A percentile compares a stretch with the other conserved stretches of the same genome.
phyloP scores from a whole-genome alignment of 1,140 invertebrate genomes.

The Drosophila nigrodunni region DNA sequence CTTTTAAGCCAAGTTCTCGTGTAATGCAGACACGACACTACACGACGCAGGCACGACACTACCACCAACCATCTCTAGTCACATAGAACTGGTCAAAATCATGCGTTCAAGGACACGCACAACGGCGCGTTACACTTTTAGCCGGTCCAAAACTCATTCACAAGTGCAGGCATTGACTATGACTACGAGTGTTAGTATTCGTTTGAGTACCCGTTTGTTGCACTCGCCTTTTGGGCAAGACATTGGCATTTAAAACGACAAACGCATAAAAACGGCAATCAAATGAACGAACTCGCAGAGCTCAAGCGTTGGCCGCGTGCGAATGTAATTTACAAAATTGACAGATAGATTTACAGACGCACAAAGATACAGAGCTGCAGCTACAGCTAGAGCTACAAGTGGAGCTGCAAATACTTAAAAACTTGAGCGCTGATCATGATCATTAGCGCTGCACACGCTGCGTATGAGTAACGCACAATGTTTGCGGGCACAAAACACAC shows the following conservation, averaged over 20 bases:
- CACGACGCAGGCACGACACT: not conserved
- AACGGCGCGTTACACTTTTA: slow-evolving; percentile 75
- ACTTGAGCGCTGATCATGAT: slow-evolving; percentile 17
- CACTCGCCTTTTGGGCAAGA: slow-evolving; percentile 71
- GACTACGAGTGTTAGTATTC: no score
- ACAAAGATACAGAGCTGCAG: slow-evolving; percentile 14
- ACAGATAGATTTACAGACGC: slow-evolving; percentile 79
- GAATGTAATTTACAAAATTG: slow-evolving; percentile 81
- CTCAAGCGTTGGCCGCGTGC: slow-evolving; percentile 59
- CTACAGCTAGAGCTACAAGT: not conserved
- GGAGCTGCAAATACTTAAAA: not conserved
- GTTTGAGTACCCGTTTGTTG: slow-evolving; percentile 13
- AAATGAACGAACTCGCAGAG: slow-evolving; percentile 54
- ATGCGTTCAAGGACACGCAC: slow-evolving; percentile 73
- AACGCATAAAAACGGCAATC: slow-evolving; percentile 14
- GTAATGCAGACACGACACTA: no score
- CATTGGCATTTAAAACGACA: slow-evolving; percentile 76
- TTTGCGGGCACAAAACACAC: slow-evolving; percentile 6
- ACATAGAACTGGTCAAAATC: slow-evolving; percentile 19
- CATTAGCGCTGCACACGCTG: slow-evolving; percentile 54
- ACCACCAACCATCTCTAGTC: no score
- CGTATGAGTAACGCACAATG: slow-evolving; percentile 56
- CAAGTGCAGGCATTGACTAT: slow-evolving; percentile 30
- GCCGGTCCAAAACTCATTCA: slow-evolving; percentile 69
- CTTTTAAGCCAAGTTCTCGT: no score